A percentile compares a stretch with the other conserved stretches of the same genome.
These are phyloP conservation scores for Taeniopygia guttata DNA, from an alignment of 2,797 vertebrate genomes.

Conservation along the genomic window DNA sequence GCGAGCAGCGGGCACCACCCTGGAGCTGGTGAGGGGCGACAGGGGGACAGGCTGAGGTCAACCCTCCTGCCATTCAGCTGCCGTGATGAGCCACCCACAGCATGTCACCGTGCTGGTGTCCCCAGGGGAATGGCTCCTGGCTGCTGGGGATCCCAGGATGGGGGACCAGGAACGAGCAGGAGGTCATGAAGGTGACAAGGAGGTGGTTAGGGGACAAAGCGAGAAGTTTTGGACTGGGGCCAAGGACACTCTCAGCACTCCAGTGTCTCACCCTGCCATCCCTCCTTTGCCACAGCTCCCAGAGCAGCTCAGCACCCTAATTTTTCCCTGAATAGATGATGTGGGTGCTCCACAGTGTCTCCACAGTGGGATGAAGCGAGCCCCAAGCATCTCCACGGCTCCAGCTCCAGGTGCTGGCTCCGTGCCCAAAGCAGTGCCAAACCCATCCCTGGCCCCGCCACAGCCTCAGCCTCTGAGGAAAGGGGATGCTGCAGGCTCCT, in stretches of 20 bases:
- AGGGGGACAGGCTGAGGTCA: rapidly evolving
- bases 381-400: background rate
- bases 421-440: background rate
- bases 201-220: background rate
- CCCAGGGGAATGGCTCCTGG: background rate
- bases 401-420: background rate
- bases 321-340: background rate
- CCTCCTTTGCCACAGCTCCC: background rate
- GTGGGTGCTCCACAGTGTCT: background rate
- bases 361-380: rapidly evolving
- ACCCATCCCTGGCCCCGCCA: rapidly evolving
- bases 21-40: rapidly evolving
- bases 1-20: background rate
- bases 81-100: background rate
- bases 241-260: background rate
- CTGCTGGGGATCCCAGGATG: background rate
- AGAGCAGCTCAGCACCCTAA: background rate
- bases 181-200: background rate
- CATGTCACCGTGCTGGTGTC: rapidly evolving
- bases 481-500: background rate
- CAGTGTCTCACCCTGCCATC: rapidly evolving
- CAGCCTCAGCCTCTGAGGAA: background rate
- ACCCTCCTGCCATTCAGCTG: rapidly evolving
- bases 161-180: background rate
- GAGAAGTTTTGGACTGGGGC: background rate